Evolutionary conservation across 1,140 invertebrate species (phyloP), one percentile per base, ranked within the genome.

Genomic region (Galendromus occidentalis): DNA sequence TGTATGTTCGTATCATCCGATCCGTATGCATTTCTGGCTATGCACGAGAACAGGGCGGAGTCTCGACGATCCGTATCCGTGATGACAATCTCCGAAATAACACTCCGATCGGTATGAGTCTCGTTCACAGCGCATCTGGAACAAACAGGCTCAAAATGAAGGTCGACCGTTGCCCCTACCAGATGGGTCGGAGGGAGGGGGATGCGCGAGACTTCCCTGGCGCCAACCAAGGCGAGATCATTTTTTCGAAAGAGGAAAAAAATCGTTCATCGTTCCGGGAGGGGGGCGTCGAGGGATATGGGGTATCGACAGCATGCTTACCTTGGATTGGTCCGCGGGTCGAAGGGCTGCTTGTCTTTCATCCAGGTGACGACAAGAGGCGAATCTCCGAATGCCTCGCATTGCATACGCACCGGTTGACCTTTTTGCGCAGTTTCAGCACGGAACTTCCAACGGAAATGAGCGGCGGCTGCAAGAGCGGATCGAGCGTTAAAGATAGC

Each of bases 1-100:
- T 74, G 71, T 45, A 77, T 75, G 1, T 72, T 73, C 7, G 78
- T 76, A 63, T 76, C 73, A 45, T 78, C 77, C 17, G 68, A 67
- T 7, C 78, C 78, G 64, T 75, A 71, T 5, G 69, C 66, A 66
- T 79, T 79, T 17, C 69, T 69, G 0, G 76, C 76, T 1, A 69
- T 65, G 67, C 78, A 79, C 0, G 75, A 75, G 68, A 77, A 79
- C 41, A 77, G 73, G 25, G 74, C 75, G 6, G 76, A 77, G 69
- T 79, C 78, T 18, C 71, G 67, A 12, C 74, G 70, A 5, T 71
- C 66, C 0, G 76, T 72, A 2, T 70, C 66, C 2, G 69, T 42
- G 20, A 79, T 74, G 39, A 73, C 59, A 12, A 79, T 69, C 42
- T 71, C 68, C 0, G 72, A 72, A 1, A 69, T 44, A 14, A 42